Evolutionary conservation across 1,140 invertebrate genomes (phyloP).

Genomic region (Drosophila lowei): DNA sequence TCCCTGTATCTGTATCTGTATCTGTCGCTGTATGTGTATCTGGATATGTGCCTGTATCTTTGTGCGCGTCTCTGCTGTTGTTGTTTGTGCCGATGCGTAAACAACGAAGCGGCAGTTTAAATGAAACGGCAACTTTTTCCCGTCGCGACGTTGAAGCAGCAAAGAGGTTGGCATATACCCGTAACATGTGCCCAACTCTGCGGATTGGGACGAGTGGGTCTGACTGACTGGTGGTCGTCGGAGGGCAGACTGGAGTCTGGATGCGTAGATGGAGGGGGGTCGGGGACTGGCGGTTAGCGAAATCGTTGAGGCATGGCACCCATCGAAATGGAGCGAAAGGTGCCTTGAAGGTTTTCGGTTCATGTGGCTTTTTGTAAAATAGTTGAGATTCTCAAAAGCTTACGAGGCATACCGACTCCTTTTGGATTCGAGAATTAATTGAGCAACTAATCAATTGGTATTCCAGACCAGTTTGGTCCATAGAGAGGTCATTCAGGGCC

Average conservation of each 20-base stretch:
- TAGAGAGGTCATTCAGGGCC: too few species aligned
- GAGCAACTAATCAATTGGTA: too few species aligned
- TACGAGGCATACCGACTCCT: too few species aligned
- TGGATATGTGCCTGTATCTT: constrained; percentile 1
- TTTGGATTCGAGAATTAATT: too few species aligned
- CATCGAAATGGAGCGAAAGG: not conserved
- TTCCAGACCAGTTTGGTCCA: too few species aligned
- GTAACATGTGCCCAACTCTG: constrained; percentile 49
- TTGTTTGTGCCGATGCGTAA: constrained; percentile 74
- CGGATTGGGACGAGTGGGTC: constrained; percentile 1
- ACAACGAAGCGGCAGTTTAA: constrained; percentile 72
- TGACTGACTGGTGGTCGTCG: not conserved
- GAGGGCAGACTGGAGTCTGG: not conserved
- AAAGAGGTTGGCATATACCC: constrained; percentile 62
- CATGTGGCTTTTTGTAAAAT: too few species aligned
- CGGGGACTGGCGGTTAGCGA: not conserved
- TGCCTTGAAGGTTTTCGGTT: not conserved
- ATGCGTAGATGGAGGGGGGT: not conserved
- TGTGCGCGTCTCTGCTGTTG: constrained; percentile 47
- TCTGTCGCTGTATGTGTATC: not conserved
- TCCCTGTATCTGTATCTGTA: constrained; percentile 1
- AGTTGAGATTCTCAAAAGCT: too few species aligned
- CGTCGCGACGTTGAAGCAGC: constrained; percentile 48
- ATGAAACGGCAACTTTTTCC: constrained; percentile 76
- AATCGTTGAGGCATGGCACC: constrained; percentile 11